These are phyloP conservation scores for Crocuta crocuta DNA, from an alignment of 2,113 vertebrate species.

Conservation along the genomic window DNA sequence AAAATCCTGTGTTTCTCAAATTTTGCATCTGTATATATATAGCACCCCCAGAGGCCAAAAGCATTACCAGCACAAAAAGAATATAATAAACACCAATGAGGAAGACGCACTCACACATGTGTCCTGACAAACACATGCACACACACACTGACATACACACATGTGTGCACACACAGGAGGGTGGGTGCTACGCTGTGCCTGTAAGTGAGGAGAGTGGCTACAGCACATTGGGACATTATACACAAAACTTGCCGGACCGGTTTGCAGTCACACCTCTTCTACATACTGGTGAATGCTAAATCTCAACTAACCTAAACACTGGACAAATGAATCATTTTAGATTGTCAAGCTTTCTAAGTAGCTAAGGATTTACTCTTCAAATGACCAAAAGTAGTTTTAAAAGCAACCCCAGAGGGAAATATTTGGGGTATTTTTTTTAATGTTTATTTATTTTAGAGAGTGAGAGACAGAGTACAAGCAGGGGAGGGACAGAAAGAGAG, in stretches of 20 bases:
- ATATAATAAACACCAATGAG: slow-evolving; percentile 23
- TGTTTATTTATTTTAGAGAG: no score
- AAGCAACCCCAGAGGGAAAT: slow-evolving; percentile 3
- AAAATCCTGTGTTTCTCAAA: slow-evolving; percentile 68
- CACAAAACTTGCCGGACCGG: background rate
- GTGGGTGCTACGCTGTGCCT: background rate
- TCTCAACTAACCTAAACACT: slow-evolving; percentile 58
- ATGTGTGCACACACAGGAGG: background rate
- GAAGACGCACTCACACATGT: background rate
- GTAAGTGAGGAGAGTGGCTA: background rate
- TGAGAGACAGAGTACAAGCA: no score
- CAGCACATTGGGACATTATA: background rate
- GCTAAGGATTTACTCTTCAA: slow-evolving; percentile 43
- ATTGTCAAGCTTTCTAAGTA: slow-evolving; percentile 47
- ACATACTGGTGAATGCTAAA: background rate
- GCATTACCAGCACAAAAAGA: slow-evolving; percentile 74
- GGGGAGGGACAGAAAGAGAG: no score
- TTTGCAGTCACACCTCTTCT: background rate
- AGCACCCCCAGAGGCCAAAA: slow-evolving; percentile 81
- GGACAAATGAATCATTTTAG: slow-evolving; percentile 57
- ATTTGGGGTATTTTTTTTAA: background rate
- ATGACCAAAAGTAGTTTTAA: slow-evolving; percentile 60
- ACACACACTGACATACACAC: fast-evolving
- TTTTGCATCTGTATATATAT: slow-evolving; percentile 75
- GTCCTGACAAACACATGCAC: background rate